A percentile compares a stretch with the other conserved stretches of the same genome.
phyloP scores from a whole-genome alignment of 2,888 invertebrate species.

The Orthonychiurus folsomi region DNA sequence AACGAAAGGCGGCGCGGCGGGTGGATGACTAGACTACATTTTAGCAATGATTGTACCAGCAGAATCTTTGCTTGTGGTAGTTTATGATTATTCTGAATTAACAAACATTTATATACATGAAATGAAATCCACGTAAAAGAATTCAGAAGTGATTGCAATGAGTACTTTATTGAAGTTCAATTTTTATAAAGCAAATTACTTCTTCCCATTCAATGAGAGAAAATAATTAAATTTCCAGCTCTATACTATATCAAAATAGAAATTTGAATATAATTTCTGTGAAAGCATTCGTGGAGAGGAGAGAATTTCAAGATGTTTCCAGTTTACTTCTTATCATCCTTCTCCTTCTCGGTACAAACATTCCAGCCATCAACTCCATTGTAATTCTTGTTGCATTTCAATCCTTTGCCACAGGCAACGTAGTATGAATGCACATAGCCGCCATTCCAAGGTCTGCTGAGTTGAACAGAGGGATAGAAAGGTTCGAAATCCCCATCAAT shows the following conservation, averaged over 20 bases:
- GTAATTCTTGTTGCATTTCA: conserved; percentile 4
- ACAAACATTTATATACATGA: no score
- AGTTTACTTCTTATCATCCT: neutral
- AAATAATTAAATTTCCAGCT: neutral
- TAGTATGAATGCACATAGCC: neutral
- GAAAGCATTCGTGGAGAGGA: no score
- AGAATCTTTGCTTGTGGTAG: no score
- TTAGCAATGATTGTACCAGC: no score
- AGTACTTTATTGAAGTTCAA: neutral
- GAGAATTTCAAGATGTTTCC: neutral
- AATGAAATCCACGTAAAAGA: neutral
- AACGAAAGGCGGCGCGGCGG: no score
- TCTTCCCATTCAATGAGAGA: neutral
- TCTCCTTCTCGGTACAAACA: neutral
- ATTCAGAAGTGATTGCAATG: neutral
- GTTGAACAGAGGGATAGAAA: neutral
- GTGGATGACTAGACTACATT: no score
- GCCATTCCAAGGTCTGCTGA: neutral
- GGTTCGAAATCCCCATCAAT: neutral
- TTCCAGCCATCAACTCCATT: conserved; percentile 8
- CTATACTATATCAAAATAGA: no score
- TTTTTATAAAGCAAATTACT: neutral
- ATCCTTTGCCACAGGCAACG: conserved; percentile 3
- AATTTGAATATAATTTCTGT: no score
- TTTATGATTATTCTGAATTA: no score